Evolutionary conservation across 2,113 vertebrate genomes (phyloP).

Genomic region (Rousettus leschenaultii): DNA sequence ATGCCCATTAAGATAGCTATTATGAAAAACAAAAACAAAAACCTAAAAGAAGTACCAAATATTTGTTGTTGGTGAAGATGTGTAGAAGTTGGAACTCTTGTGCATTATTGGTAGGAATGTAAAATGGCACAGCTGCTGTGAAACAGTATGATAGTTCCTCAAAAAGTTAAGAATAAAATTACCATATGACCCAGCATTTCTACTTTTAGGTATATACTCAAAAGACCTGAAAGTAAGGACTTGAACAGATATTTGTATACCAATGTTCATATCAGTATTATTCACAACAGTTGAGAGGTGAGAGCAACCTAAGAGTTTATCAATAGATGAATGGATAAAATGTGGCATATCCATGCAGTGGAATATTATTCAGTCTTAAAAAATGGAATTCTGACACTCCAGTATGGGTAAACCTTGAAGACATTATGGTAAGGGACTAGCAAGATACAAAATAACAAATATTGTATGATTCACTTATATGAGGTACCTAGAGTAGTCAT

Average conservation of each 20-base stretch:
- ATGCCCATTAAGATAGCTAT: background rate
- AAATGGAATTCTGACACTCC: background rate
- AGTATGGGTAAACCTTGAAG: background rate
- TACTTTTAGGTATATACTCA: background rate
- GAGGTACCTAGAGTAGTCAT: background rate
- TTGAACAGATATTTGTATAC: background rate
- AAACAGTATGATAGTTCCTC: background rate
- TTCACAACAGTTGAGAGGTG: background rate
- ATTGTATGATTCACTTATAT: background rate
- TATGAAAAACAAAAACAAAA: background rate
- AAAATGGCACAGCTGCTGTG: background rate
- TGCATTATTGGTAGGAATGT: background rate
- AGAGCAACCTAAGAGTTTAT: background rate
- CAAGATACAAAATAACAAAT: background rate
- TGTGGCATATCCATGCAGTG: background rate
- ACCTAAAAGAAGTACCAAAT: background rate
- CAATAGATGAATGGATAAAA: background rate
- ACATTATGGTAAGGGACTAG: background rate
- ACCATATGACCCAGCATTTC: background rate
- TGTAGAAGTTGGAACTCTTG: background rate
- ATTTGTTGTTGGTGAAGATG: background rate
- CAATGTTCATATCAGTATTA: background rate
- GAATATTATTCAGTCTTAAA: background rate
- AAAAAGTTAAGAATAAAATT: background rate
- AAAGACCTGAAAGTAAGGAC: background rate